Evolutionary conservation across 2,888 invertebrate genomes (phyloP).

Genomic region (Cephonodes hylas): DNA sequence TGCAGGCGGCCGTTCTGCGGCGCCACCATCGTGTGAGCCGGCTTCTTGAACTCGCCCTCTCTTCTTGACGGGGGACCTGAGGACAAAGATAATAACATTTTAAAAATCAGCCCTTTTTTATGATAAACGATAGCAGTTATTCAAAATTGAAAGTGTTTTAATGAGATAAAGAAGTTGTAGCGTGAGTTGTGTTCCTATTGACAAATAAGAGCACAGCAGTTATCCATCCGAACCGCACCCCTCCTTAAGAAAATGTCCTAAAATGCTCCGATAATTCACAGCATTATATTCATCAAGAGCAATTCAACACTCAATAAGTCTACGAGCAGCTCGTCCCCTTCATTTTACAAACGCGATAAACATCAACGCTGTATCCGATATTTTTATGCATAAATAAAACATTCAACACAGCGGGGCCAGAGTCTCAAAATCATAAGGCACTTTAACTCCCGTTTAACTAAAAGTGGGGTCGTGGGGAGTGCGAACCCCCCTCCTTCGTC

Average conservation of each 20-base stretch:
- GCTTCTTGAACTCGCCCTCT: slow-evolving; percentile 84
- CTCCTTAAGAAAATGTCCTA: too few relatives aligned
- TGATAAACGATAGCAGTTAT: too few relatives aligned
- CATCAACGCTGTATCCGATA: slow-evolving; percentile 34
- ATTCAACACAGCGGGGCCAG: slow-evolving; percentile 45
- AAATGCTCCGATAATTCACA: not conserved
- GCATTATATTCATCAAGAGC: not conserved
- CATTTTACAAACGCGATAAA: slow-evolving; percentile 40
- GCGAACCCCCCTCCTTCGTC: slow-evolving; percentile 21
- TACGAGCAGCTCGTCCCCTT: too few relatives aligned
- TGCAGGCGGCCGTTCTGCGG: slow-evolving; percentile 72
- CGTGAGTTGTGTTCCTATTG: too few relatives aligned
- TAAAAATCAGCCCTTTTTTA: too few relatives aligned
- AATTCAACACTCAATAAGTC: not conserved
- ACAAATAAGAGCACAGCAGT: too few relatives aligned
- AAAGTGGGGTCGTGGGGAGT: slow-evolving; percentile 16
- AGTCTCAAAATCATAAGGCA: slow-evolving; percentile 67
- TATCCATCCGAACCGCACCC: too few relatives aligned
- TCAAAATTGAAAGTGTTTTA: too few relatives aligned
- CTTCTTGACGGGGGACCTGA: slow-evolving; percentile 76
- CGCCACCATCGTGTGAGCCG: slow-evolving; percentile 65
- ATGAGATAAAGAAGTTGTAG: too few relatives aligned
- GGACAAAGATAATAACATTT: slow-evolving; percentile 36
- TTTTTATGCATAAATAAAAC: slow-evolving; percentile 66
- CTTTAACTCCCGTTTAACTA: slow-evolving; percentile 62